Evolutionary conservation across 2,113 vertebrate genomes (phyloP).

Genomic region (Cairina moschata): DNA sequence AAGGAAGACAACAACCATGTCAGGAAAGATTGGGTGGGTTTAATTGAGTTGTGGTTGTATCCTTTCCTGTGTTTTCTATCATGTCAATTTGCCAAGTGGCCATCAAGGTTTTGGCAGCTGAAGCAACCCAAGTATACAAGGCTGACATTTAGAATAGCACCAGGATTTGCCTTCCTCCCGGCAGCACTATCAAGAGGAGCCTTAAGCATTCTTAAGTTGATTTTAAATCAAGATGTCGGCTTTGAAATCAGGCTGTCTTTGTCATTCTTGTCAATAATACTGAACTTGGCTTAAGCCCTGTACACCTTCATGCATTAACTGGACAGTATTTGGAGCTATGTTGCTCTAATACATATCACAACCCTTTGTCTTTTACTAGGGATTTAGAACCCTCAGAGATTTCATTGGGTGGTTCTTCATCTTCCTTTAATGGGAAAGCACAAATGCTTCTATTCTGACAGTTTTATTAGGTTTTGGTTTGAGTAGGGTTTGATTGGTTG

Average conservation of each 20-base stretch:
- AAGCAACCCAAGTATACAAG: slow-evolving; percentile 46
- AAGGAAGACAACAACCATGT: background rate
- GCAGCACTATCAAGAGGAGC: slow-evolving; percentile 51
- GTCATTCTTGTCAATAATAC: slow-evolving; percentile 36
- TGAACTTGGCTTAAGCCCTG: slow-evolving; percentile 12
- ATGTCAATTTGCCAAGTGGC: slow-evolving; percentile 69
- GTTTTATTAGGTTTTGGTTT: background rate
- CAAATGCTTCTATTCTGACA: background rate
- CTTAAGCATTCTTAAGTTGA: slow-evolving; percentile 54
- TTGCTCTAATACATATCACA: background rate
- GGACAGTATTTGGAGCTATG: background rate
- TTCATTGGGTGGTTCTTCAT: background rate
- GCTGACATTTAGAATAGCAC: slow-evolving; percentile 68
- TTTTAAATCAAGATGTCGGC: slow-evolving; percentile 68
- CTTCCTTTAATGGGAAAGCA: background rate
- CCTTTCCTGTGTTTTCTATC: slow-evolving; percentile 62
- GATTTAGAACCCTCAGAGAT: background rate
- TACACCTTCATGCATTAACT: slow-evolving; percentile 25
- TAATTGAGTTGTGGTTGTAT: slow-evolving; percentile 31
- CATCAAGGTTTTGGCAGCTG: slow-evolving; percentile 69
- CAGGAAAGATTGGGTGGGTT: slow-evolving; percentile 27
- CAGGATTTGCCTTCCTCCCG: slow-evolving; percentile 54
- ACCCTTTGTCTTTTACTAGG: background rate
- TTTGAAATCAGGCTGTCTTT: slow-evolving; percentile 54
- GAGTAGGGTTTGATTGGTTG: background rate